A percentile compares a stretch with the other conserved stretches of the same genome.
Evolutionary conservation across 2,797 vertebrate species (phyloP).

Genomic region (Onychomys torridus): DNA sequence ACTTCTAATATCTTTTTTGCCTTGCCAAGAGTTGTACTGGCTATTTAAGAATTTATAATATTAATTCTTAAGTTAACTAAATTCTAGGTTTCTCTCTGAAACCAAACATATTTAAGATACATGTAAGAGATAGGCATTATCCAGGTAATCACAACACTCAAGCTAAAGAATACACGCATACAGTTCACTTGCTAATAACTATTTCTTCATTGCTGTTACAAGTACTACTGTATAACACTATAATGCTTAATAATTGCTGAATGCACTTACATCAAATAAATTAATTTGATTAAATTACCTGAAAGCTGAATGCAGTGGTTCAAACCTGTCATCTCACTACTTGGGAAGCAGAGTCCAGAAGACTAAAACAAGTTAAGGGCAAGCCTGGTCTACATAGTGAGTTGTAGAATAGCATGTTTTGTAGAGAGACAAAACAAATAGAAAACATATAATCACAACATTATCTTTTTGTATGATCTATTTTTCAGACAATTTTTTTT

Average conservation of each 20-base stretch:
- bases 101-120: neutral
- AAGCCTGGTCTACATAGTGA: neutral
- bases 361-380: neutral
- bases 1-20: neutral
- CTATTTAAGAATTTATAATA: slow-evolving; percentile 1
- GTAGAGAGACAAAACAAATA: neutral
- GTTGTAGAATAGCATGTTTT: too few species aligned
- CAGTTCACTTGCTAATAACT: neutral
- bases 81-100: neutral
- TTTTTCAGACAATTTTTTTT: too few species aligned
- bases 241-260: neutral
- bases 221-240: neutral
- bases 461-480: neutral
- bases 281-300: neutral
- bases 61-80: slow-evolving; percentile 18
- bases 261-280: slow-evolving; percentile 9
- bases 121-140: neutral
- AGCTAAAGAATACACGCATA: neutral
- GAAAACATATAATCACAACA: neutral
- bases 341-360: neutral
- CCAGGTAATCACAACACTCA: neutral
- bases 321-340: neutral
- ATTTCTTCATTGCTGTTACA: neutral
- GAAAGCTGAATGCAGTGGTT: neutral
- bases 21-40: neutral